Conservation (phyloP, 2,888 invertebrate species). For the Nesidiocoris tenuis region DNA sequence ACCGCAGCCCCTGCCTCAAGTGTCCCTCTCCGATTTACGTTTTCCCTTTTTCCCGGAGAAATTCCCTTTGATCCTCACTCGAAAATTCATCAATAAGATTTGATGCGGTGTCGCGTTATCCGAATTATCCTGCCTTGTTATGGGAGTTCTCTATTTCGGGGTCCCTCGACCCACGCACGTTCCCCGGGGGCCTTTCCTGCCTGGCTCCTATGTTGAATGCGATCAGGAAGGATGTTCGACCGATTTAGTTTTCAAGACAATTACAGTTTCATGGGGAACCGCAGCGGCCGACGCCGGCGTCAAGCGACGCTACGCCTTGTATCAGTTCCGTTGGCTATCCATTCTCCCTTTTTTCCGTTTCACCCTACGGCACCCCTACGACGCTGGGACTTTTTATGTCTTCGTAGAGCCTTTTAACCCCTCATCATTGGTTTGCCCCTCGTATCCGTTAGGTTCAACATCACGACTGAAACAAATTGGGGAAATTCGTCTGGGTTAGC, state of each 20-base stretch:
- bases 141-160: background rate
- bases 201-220: background rate
- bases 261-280: background rate
- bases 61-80: background rate
- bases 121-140: background rate
- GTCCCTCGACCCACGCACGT: background rate
- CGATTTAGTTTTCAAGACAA: background rate
- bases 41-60: too few relatives aligned
- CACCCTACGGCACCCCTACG: background rate
- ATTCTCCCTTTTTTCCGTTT: background rate
- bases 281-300: background rate
- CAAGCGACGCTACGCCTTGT: background rate
- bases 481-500: too few relatives aligned
- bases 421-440: background rate
- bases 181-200: background rate
- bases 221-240: background rate
- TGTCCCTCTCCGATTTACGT: too few relatives aligned
- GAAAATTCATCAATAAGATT: background rate
- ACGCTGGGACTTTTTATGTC: background rate
- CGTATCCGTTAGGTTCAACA: background rate
- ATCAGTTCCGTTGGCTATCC: background rate
- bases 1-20: too few relatives aligned
- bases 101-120: background rate
- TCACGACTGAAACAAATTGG: background rate
- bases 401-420: background rate